These are phyloP conservation scores for Sinocyclocheilus grahami DNA, from an alignment of 2,113 vertebrate species.

Conservation along the genomic window DNA sequence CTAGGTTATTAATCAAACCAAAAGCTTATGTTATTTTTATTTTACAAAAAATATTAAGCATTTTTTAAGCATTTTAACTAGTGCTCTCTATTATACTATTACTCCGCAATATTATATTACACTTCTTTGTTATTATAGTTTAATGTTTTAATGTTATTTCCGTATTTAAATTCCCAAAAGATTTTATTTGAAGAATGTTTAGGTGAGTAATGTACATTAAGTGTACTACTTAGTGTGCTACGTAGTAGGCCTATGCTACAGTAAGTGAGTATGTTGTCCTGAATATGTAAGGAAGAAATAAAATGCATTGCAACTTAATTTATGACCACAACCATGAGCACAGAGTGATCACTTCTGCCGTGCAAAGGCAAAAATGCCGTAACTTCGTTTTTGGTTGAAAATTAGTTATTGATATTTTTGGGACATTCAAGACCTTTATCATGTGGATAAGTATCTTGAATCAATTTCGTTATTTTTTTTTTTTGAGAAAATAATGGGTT, in stretches of 20 bases:
- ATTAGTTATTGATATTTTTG: no score
- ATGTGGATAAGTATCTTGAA: no score
- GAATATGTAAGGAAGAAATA: not conserved
- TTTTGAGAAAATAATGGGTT: no score
- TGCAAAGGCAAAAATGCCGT: no score
- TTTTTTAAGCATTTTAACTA: not conserved
- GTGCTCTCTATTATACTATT: not conserved
- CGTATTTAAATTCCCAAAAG: not conserved
- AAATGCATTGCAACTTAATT: not conserved
- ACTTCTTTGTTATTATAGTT: not conserved
- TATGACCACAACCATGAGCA: not conserved
- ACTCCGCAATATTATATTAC: not conserved
- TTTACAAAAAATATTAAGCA: no score
- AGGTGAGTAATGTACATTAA: not conserved
- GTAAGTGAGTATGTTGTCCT: not conserved
- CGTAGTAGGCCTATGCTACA: not conserved
- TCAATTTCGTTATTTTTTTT: no score
- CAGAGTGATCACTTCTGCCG: not conserved
- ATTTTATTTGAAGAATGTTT: constrained; percentile 1
- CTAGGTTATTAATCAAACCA: not conserved
- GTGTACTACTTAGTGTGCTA: no score
- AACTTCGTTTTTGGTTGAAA: no score
- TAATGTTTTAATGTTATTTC: not conserved
- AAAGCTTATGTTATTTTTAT: not conserved
- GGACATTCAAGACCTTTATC: no score